These are phyloP conservation scores for Tachina lurida DNA, from an alignment of 2,888 invertebrate genomes.

Conservation along the genomic window DNA sequence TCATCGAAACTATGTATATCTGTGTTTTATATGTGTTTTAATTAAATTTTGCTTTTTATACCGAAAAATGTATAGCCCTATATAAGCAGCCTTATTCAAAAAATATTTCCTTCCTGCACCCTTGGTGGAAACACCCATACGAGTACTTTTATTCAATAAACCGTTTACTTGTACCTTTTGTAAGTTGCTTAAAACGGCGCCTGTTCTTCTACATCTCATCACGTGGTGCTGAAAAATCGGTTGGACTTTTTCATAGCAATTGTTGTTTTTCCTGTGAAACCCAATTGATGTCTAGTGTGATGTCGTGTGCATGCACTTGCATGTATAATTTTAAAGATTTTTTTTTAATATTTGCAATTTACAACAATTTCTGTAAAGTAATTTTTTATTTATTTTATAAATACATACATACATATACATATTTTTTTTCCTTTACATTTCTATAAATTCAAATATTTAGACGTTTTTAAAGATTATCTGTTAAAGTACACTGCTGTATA, in stretches of 20 bases:
- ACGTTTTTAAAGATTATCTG: constrained; percentile 61
- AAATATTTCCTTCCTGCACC: neutral
- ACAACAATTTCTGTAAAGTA: constrained; percentile 61
- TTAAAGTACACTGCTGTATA: constrained; percentile 12
- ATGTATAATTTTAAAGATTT: constrained; percentile 65
- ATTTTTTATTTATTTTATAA: constrained; percentile 27
- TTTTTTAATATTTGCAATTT: constrained; percentile 66
- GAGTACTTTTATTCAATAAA: constrained; percentile 45
- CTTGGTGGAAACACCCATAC: constrained; percentile 47
- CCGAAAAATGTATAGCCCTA: neutral
- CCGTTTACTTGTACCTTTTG: constrained; percentile 51
- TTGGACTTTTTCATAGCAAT: constrained; percentile 37
- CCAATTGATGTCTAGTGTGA: constrained; percentile 62
- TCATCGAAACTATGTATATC: too few species aligned
- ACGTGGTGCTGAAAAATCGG: constrained; percentile 53
- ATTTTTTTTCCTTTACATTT: constrained; percentile 11
- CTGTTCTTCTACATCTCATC: constrained; percentile 66
- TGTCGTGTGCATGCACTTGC: constrained; percentile 70
- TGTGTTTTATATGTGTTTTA: neutral
- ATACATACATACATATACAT: neutral
- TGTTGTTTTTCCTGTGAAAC: constrained; percentile 40
- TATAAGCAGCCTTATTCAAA: neutral
- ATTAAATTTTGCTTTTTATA: neutral
- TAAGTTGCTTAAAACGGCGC: constrained; percentile 59
- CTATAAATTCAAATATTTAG: constrained; percentile 59